These are phyloP conservation scores for Ctenopoma multispine DNA, from an alignment of 2,797 vertebrate species.

Conservation along the genomic window DNA sequence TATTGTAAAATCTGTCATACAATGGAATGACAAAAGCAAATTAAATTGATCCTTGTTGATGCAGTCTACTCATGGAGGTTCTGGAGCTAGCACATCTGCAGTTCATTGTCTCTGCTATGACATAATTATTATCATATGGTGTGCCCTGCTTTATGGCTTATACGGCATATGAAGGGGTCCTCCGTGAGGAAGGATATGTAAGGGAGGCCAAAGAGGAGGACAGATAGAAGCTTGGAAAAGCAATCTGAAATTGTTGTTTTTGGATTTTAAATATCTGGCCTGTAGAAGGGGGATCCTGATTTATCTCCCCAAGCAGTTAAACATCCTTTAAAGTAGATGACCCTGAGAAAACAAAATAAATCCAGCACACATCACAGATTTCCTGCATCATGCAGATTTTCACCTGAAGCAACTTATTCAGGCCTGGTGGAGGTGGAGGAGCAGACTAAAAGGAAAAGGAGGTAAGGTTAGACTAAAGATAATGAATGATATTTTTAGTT, in stretches of 20 bases:
- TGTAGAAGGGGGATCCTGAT: constrained; percentile 20
- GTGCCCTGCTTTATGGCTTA: not conserved
- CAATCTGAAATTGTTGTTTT: constrained; percentile 25
- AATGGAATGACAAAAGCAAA: not conserved
- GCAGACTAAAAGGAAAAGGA: not conserved
- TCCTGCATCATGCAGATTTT: constrained; percentile 24
- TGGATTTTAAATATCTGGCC: constrained; percentile 20
- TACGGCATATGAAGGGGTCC: not conserved
- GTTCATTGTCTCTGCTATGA: not conserved
- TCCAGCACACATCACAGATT: constrained; percentile 20
- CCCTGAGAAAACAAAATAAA: constrained; percentile 24
- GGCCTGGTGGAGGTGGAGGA: not conserved
- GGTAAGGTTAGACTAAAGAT: not conserved
- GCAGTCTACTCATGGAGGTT: not conserved
- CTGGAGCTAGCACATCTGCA: not conserved
- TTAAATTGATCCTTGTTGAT: not conserved
- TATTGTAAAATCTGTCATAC: not conserved
- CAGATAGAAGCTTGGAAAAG: not conserved
- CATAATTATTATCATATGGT: not conserved
- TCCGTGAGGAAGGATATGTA: not conserved
- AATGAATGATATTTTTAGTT: not conserved
- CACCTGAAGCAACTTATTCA: not conserved
- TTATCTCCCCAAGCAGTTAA: constrained; percentile 38
- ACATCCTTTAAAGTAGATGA: constrained; percentile 10
- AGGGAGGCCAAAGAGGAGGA: not conserved